phyloP scores from a whole-genome alignment of 2,113 vertebrate genomes.

The Tetraodon nigroviridis region DNA sequence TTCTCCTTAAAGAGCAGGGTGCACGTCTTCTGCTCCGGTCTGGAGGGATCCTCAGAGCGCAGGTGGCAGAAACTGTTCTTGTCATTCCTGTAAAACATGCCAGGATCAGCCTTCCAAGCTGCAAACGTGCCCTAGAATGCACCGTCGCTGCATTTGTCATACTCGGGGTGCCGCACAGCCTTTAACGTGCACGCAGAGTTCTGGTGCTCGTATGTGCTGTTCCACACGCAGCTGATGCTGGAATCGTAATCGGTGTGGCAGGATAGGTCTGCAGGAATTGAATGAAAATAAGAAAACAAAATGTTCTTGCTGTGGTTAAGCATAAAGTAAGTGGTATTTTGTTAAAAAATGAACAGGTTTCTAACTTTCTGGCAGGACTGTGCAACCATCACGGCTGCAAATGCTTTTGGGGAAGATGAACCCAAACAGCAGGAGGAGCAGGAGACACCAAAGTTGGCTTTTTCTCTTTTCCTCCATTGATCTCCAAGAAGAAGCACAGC shows the following conservation, averaged over 20 bases:
- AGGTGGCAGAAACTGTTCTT: neutral
- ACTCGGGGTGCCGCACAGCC: neutral
- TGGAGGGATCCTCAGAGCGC: conserved; percentile 7
- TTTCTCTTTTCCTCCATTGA: conserved; percentile 31
- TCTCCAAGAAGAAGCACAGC: too few species aligned
- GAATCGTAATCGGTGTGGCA: conserved; percentile 45
- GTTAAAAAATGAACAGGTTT: neutral
- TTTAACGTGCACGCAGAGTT: conserved; percentile 13
- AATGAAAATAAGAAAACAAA: neutral
- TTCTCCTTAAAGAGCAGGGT: rapidly evolving
- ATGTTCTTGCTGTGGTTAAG: neutral
- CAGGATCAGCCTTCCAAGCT: neutral
- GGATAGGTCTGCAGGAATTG: conserved; percentile 22
- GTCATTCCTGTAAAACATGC: rapidly evolving
- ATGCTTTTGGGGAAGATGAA: rapidly evolving
- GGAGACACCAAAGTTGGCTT: neutral
- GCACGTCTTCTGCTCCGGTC: conserved; percentile 17
- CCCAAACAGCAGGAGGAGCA: conserved; percentile 1
- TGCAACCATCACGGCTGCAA: neutral
- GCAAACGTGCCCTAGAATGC: neutral
- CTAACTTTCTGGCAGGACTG: conserved; percentile 9
- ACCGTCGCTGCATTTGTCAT: neutral
- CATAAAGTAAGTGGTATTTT: neutral
- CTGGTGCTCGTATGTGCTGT: neutral
- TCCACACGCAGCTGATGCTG: conserved; percentile 44